These are phyloP conservation scores for Pelodiscus sinensis DNA, from an alignment of 2,113 vertebrate species.

Conservation along the genomic window DNA sequence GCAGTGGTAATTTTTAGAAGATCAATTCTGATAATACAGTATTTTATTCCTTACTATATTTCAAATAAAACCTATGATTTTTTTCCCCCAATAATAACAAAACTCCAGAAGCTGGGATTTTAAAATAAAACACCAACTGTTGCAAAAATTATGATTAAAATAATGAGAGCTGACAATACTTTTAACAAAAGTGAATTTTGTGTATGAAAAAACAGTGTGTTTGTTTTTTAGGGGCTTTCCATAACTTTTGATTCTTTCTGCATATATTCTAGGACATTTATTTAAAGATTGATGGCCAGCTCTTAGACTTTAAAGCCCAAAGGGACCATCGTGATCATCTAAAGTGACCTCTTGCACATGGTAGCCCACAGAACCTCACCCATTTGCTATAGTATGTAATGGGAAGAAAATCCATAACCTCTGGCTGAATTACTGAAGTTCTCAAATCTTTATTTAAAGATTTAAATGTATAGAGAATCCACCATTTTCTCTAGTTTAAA, in stretches of 20 bases:
- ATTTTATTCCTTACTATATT: neutral
- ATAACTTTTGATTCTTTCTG: neutral
- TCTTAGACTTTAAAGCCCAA: neutral
- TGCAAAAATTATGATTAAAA: neutral
- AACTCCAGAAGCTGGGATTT: neutral
- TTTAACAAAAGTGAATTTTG: neutral
- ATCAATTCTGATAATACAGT: neutral
- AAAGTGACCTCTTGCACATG: neutral
- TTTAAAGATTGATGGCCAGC: neutral
- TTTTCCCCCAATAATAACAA: neutral
- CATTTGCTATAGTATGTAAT: neutral
- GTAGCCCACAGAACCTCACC: neutral
- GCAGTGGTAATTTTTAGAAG: neutral
- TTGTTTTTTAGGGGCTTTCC: neutral
- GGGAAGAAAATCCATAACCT: too few relatives aligned
- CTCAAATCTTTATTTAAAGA: neutral
- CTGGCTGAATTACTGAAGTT: neutral
- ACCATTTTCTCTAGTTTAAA: neutral
- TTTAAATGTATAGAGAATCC: neutral
- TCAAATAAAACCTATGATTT: neutral
- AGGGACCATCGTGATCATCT: neutral
- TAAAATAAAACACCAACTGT: neutral
- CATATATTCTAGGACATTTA: neutral
- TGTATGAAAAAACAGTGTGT: neutral
- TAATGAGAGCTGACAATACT: neutral